Evolutionary conservation across 1,140 invertebrate genomes (phyloP).

Genomic region (Drosophila kanapiae): DNA sequence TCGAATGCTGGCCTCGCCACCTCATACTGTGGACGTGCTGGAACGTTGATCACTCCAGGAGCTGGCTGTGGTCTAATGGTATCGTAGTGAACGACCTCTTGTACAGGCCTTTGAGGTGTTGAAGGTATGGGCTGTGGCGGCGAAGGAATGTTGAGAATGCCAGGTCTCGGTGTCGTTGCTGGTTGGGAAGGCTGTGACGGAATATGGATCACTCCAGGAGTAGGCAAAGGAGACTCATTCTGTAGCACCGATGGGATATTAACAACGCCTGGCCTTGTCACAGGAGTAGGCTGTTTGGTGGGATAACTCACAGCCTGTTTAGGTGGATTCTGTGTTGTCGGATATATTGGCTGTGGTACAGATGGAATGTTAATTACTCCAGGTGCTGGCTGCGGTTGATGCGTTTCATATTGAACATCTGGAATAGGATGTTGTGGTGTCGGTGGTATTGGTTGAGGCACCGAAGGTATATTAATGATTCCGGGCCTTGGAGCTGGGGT

Average conservation of each 20-base stretch:
- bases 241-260: slow-evolving; percentile 42
- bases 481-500: slow-evolving; percentile 20
- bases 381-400: slow-evolving; percentile 6
- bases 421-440: slow-evolving; percentile 9
- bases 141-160: slow-evolving; percentile 42
- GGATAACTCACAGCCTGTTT: slow-evolving; percentile 56
- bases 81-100: slow-evolving; percentile 16
- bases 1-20: slow-evolving; percentile 86
- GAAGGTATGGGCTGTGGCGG: slow-evolving; percentile 23
- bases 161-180: slow-evolving; percentile 10
- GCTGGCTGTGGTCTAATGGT: slow-evolving; percentile 22
- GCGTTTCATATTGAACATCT: slow-evolving; percentile 13
- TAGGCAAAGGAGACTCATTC: not conserved
- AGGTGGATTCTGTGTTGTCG: slow-evolving; percentile 23
- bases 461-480: slow-evolving; percentile 31
- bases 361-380: slow-evolving; percentile 55
- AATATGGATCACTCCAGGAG: slow-evolving; percentile 23
- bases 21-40: slow-evolving; percentile 85
- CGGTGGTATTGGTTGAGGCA: slow-evolving; percentile 9
- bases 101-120: slow-evolving; percentile 6
- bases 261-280: slow-evolving; percentile 34
- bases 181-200: slow-evolving; percentile 51
- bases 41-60: slow-evolving; percentile 46
- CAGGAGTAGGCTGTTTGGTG: slow-evolving; percentile 33
- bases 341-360: slow-evolving; percentile 8